Evolutionary conservation across 2,888 invertebrate genomes (phyloP).

Genomic region (Acronicta leporina): DNA sequence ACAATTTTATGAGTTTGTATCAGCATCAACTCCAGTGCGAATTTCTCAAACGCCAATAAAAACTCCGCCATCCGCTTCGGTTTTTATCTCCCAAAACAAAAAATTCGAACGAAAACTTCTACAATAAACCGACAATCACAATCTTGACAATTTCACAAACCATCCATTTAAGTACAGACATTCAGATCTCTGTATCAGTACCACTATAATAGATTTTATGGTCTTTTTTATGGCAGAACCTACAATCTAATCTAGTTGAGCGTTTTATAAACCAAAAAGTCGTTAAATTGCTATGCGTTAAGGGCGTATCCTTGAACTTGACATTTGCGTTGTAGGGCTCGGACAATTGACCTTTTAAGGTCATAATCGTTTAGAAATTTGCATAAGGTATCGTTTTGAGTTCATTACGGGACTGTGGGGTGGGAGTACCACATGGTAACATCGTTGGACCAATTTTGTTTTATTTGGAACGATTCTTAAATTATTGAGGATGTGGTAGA

Average conservation of each 20-base stretch:
- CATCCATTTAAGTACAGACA: conserved; percentile 64
- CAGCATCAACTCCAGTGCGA: not conserved
- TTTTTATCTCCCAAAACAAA: conserved; percentile 29
- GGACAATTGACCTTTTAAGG: conserved; percentile 48
- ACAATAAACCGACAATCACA: conserved; percentile 30
- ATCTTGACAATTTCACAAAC: conserved; percentile 63
- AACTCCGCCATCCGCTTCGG: not conserved
- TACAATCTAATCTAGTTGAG: conserved; percentile 68
- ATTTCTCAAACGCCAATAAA: conserved; percentile 5
- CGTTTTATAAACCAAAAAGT: conserved; percentile 57
- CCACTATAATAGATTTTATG: conserved; percentile 64
- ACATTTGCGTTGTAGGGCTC: conserved; percentile 31
- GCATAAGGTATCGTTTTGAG: conserved; percentile 9
- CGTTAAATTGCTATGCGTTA: conserved; percentile 49
- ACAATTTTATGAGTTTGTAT: not conserved
- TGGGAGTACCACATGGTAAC: conserved; percentile 12
- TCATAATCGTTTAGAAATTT: conserved; percentile 22
- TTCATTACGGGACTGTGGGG: conserved; percentile 1
- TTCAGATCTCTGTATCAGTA: conserved; percentile 66
- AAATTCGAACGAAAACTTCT: conserved; percentile 29
- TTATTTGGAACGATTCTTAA: too few relatives aligned
- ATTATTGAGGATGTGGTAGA: too few relatives aligned
- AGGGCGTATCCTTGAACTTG: conserved; percentile 38
- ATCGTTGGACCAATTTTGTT: not conserved
- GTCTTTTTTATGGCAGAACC: conserved; percentile 62